phyloP scores from a whole-genome alignment of 1,140 invertebrate species.

The Macrosteles quadrilineatus region DNA sequence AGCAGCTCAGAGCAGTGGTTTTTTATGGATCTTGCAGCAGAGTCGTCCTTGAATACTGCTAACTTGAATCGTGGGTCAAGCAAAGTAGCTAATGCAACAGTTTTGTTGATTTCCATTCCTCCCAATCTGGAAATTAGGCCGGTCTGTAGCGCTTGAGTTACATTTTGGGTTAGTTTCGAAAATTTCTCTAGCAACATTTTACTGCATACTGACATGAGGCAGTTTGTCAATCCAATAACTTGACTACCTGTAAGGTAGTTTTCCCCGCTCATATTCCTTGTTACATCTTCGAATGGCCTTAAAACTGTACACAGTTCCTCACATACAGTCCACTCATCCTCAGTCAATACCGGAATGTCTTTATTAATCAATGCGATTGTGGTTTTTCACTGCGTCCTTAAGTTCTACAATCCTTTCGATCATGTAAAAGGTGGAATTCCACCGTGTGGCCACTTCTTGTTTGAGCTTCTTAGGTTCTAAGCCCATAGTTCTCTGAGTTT shows the following conservation, averaged over 20 bases:
- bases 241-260: constrained; percentile 4
- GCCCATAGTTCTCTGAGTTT: not conserved
- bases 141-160: not conserved
- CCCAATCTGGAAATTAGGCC: not conserved
- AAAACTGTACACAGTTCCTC: constrained; percentile 21
- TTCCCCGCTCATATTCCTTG: constrained; percentile 23
- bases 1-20: not conserved
- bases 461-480: constrained; percentile 22
- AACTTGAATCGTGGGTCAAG: not conserved
- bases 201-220: not conserved
- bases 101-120: not conserved
- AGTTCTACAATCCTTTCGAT: too few species aligned
- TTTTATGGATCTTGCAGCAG: not conserved
- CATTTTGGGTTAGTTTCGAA: not conserved
- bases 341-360: not conserved
- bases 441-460: constrained; percentile 35
- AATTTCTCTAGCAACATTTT: not conserved
- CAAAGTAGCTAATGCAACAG: not conserved
- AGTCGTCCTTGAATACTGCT: not conserved
- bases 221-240: not conserved
- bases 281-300: constrained; percentile 29
- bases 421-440: too few species aligned
- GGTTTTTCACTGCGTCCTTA: constrained; percentile 26
- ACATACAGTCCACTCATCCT: constrained; percentile 26
- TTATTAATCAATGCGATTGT: constrained; percentile 23